Conservation (phyloP, 2,888 invertebrate genomes). For the Synanthedon formicaeformis region DNA sequence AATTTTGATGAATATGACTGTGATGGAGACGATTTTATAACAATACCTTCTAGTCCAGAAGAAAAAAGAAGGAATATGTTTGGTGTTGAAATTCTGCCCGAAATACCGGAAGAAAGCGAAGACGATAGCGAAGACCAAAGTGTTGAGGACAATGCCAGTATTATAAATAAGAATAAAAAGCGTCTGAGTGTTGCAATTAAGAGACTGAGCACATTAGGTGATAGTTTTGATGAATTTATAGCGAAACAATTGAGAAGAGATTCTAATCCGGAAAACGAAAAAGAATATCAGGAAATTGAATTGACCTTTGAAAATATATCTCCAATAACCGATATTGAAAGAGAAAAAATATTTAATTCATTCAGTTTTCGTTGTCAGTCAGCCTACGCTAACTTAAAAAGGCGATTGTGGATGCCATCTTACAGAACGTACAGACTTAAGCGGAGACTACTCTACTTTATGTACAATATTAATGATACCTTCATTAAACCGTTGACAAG, state of each 20-base stretch:
- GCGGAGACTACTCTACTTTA: slow-evolving; percentile 38
- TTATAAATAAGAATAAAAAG: slow-evolving; percentile 32
- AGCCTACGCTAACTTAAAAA: slow-evolving; percentile 42
- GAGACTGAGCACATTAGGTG: slow-evolving; percentile 64
- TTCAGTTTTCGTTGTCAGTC: slow-evolving; percentile 57
- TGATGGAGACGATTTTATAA: slow-evolving; percentile 29
- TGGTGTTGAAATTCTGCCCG: slow-evolving; percentile 64
- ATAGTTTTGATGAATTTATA: slow-evolving; percentile 62
- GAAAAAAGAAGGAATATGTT: slow-evolving; percentile 58
- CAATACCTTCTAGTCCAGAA: slow-evolving; percentile 59
- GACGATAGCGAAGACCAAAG: slow-evolving; percentile 24
- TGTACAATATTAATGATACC: slow-evolving; percentile 53
- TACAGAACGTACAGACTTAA: slow-evolving; percentile 51
- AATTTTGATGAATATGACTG: slow-evolving; percentile 16
- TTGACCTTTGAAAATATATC: slow-evolving; percentile 52
- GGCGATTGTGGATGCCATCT: slow-evolving; percentile 52
- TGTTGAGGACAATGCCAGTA: slow-evolving; percentile 13
- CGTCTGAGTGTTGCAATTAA: slow-evolving; percentile 56
- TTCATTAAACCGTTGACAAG: slow-evolving; percentile 56
- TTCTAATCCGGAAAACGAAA: slow-evolving; percentile 35
- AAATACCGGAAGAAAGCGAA: slow-evolving; percentile 67
- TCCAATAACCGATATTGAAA: slow-evolving; percentile 53
- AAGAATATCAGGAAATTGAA: slow-evolving; percentile 48
- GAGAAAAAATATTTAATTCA: slow-evolving; percentile 56
- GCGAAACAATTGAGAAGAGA: slow-evolving; percentile 49